Base-by-base conservation (phyloP, 2,797 vertebrate genomes). In the Brachymystax lenok region DNA sequence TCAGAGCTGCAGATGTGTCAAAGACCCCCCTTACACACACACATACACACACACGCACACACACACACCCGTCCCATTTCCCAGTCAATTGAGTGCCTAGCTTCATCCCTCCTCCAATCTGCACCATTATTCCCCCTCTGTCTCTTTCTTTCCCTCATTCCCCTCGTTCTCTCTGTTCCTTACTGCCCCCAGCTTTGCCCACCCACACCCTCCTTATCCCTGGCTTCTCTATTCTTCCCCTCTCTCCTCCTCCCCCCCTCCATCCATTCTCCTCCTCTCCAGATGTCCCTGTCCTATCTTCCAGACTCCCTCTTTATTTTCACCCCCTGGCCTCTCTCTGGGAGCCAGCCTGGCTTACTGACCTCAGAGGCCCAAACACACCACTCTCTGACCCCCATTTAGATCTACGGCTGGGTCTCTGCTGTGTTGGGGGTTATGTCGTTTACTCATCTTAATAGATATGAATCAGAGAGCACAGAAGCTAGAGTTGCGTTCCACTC, bases 1-100 rank as follows among this genome's bases (percentile, higher is more conserved):
- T 96, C 96, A 95, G 94, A 92, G 95, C 95, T 97, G 96, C 97
- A 97, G 96, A 98, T 98, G 96, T 96, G 92, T 92, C 91, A 90
- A 85, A 86, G 83, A 72, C 80, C 86, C 83, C 77, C 94, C 82
- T 82, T 46, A 35, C 33, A 35, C 33, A 33, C 30, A 33, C 5
- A 33, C 30, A 33, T 4, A 0, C 30, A 33, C 30, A 6, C 33
- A 33, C 33, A 33, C 33, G 93, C 94, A 93, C 74, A 54, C 76
- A 50, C 75, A 54, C 27, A n/a, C 50, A 64, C 77, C 69, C 51
- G 63, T 77, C 54, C 74, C 94, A 93, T 93, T 94, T 93, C 94
- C 94, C 93, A 91, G 93, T 95, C 93, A 95, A 94, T 92, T 92
- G 92, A 90, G 90, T 93, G 95, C 94, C 92, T 35, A 86, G 86